Conservation (phyloP, 2,888 invertebrate species). For the Phorcus lineatus region DNA sequence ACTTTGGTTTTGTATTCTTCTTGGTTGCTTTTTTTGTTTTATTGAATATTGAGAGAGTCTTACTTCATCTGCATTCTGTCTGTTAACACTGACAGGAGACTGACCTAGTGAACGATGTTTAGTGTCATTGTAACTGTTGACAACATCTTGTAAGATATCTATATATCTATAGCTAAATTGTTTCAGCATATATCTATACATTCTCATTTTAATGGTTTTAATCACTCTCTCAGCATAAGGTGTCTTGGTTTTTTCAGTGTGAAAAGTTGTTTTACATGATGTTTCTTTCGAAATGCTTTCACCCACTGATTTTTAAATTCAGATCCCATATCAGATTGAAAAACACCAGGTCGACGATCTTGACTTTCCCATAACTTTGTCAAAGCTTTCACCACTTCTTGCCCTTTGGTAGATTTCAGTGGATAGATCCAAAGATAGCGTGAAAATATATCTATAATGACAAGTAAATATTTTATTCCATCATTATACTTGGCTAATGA, state of each 20-base stretch:
- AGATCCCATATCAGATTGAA: background rate
- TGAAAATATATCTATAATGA: background rate
- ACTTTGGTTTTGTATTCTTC: background rate
- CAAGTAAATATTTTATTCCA: background rate
- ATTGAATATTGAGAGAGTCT: background rate
- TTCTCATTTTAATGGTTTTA: conserved; percentile 37
- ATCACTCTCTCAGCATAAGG: conserved; percentile 40
- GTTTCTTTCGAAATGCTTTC: background rate
- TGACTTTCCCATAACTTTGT: background rate
- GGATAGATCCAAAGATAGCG: background rate
- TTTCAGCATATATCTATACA: conserved; percentile 35
- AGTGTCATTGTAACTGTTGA: conserved; percentile 35
- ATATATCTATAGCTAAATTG: conserved; percentile 34
- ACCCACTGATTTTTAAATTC: background rate
- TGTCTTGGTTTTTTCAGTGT: conserved; percentile 34
- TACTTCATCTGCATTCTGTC: background rate
- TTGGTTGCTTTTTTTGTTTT: background rate
- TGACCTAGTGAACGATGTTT: conserved; percentile 31
- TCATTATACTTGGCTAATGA: background rate
- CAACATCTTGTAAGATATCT: conserved; percentile 30
- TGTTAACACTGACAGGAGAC: background rate
- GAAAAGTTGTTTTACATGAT: conserved; percentile 28
- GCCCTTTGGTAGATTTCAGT: background rate
- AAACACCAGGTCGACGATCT: too few relatives aligned
- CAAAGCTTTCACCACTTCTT: background rate